Evolutionary conservation across 2,888 invertebrate genomes (phyloP), one percentile per base, ranked within the genome.

Genomic region (Cynaeus angustus): DNA sequence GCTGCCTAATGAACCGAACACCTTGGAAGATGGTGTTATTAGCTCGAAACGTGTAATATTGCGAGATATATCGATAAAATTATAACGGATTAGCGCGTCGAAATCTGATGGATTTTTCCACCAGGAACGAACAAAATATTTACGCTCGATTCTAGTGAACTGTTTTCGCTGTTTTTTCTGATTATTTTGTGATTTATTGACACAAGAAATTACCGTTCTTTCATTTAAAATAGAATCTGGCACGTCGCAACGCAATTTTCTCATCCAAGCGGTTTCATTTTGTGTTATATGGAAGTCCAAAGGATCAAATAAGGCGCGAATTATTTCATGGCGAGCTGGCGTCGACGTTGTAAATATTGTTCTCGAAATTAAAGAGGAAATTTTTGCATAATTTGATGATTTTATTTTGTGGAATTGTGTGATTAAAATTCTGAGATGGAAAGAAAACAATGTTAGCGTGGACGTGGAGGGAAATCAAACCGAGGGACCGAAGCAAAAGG

Each of bases 1-100:
- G 46, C 45, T 48, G 55, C 59, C 53, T 70, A 70, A 70, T 70
- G 66, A 70, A 70, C 53, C 53, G 46, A 66, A 21, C 21, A 21
- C 21, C 21, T 21, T 21, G 21, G 21, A 21, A 21, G 21, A 21
- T 21, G 21, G 21, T 4, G 21, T 21, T 21, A 21, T 21, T 21
- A 4, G 21, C 21, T 21, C 1, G 21, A 21, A 21, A 21, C 21
- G 21, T n/a, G n/a, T n/a, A n/a, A n/a, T n/a, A n/a, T 4, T 21
- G 21, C 21, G 2, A 21, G 21, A 21, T 21, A 21, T 21, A 21
- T 21, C 21, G 21, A 4, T 3, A 4, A 21, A 21, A 21, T 21
- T 21, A 21, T 21, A 21, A 21, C 21, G 4, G 21, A 21, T 21
- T 21, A 21, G 21, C 21, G 21, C 21, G 2, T 21, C 21, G 21